Percentiles rank a stretch among this genome's conserved stretches.
These are phyloP conservation scores for Origma solitaria DNA, from an alignment of 2,113 vertebrate species.

Conservation along the genomic window DNA sequence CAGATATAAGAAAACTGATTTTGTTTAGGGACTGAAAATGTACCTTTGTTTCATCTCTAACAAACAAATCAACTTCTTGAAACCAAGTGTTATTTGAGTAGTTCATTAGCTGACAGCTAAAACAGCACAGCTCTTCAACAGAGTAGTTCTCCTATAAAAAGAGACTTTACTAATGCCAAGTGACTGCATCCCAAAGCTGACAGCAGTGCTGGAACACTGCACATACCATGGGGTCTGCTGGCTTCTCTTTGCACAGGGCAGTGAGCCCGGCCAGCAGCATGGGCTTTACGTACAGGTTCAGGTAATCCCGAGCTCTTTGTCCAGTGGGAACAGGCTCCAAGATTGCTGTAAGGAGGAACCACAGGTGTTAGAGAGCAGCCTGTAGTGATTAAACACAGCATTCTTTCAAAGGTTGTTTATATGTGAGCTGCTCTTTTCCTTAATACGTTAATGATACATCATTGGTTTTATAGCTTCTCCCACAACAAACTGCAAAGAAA, in stretches of 20 bases:
- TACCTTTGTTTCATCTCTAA: not conserved
- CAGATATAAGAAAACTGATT: not conserved
- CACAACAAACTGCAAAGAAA: not conserved
- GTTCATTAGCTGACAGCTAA: not conserved
- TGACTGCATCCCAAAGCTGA: not conserved
- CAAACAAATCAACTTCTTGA: not conserved
- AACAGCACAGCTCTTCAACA: not conserved
- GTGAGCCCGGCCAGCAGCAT: conserved; percentile 86
- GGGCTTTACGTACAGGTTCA: conserved; percentile 81
- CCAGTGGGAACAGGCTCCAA: conserved; percentile 79
- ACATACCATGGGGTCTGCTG: conserved; percentile 86
- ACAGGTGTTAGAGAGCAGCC: not conserved
- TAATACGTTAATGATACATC: not conserved
- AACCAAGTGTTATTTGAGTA: not conserved
- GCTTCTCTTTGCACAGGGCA: conserved; percentile 89
- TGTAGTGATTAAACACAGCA: not conserved
- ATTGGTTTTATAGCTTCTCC: not conserved
- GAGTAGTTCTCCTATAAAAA: rapidly evolving
- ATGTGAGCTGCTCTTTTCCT: not conserved
- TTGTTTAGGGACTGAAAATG: not conserved
- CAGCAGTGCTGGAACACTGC: not conserved
- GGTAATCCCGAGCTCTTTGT: conserved; percentile 81
- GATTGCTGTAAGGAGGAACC: conserved; percentile 70
- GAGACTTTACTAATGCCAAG: not conserved
- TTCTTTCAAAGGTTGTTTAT: not conserved